Conservation (phyloP, 2,113 vertebrate genomes). For the Psammodynastes pulverulentus region DNA sequence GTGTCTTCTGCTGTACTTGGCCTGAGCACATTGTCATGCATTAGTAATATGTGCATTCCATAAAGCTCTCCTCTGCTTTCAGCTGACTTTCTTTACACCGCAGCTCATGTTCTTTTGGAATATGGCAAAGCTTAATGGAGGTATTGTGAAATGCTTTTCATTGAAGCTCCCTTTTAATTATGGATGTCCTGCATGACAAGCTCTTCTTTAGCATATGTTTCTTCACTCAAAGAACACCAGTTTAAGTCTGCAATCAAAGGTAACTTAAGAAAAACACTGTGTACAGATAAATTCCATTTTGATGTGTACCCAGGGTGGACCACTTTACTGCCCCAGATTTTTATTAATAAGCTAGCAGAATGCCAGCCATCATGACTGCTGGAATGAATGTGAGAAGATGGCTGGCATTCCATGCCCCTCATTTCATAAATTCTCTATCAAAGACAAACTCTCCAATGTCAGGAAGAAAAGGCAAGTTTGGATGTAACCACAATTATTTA, state of each 20-base stretch:
- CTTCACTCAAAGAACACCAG: conserved; percentile 50
- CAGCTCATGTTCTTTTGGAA: conserved; percentile 53
- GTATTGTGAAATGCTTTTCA: conserved; percentile 53
- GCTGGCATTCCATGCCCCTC: not conserved
- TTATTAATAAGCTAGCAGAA: not conserved
- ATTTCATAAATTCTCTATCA: not conserved
- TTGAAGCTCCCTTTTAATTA: conserved; percentile 62
- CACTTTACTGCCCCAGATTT: not conserved
- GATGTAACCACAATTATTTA: not conserved
- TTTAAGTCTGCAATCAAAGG: conserved; percentile 46
- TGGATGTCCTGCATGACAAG: conserved; percentile 34
- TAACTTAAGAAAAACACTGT: conserved; percentile 33
- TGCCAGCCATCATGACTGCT: not conserved
- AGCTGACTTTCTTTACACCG: conserved; percentile 57
- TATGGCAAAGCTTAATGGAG: conserved; percentile 51
- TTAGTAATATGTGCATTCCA: conserved; percentile 61
- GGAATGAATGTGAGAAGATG: not conserved
- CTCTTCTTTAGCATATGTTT: conserved; percentile 58
- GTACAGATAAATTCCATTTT: conserved; percentile 23
- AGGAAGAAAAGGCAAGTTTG: not conserved
- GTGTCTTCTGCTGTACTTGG: conserved; percentile 42
- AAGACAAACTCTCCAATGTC: not conserved
- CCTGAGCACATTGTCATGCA: conserved; percentile 56
- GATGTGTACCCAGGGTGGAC: not conserved
- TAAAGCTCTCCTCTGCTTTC: conserved; percentile 59